Evolutionary conservation across 2,113 vertebrate genomes (phyloP), one percentile per base, ranked within the genome.

Genomic region (Calyptomena viridis): DNA sequence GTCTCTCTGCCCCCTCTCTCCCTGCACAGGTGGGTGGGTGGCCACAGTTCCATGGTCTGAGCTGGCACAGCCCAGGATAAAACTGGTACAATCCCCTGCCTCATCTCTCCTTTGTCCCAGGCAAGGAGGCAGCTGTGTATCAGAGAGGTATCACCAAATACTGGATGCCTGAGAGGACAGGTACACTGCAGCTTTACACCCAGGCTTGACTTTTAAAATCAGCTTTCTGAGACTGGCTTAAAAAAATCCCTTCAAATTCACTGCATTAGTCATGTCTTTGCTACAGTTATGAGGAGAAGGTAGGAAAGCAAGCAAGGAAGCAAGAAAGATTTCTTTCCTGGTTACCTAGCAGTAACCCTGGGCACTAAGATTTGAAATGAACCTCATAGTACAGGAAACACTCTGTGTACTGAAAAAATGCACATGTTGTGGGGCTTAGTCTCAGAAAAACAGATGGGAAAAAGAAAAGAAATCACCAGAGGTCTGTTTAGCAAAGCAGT

Each of bases 241-340:
- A 85, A 85, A 93, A 93, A 69, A 42, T 5, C 1, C 2, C 22
- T 56, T 84, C 44, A 60, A 87, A 89, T 84, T 56, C 5, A 33
- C 30, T 0, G 0, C 55, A 81, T 87, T 82, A 89, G 52, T 76
- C 53, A 56, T n/a, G 8, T 27, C 42, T 89, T 82, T 75, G 20
- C 31, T 81, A 59, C 11, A 42, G 33, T 62, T 95, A 44, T 5
- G 44, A 87, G 46, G 28, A 82, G 35, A 73, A 68, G 52, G 30
- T n/a, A 80, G 64, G 47, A 83, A 79, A 84, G 63, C 64, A 92
- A 85, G 24, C 11, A 80, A 71, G 55, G 44, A 87, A 83, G 22
- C 27, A 66, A 84, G 63, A 39, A 64, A n/a, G 7, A 47, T 42
- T 71, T 63, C 25, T 84, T 68, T 75, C 21, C 22, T 44, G 17